Base-by-base conservation (phyloP, 2,888 invertebrate species). In the Oxystoma pomonae region DNA sequence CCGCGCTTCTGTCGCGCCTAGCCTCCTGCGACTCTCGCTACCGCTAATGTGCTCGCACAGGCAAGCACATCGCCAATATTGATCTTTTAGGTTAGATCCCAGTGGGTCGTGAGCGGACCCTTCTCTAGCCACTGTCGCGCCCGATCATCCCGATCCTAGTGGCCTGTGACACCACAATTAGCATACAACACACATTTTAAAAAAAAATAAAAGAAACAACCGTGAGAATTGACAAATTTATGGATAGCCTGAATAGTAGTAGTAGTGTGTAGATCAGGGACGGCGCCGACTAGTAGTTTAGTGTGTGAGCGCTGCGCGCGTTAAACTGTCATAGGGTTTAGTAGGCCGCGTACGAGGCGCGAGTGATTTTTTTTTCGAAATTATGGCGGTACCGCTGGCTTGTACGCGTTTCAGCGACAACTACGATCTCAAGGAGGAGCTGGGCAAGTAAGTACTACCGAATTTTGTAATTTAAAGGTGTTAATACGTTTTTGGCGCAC, bases 341-440 rank as follows among this genome's bases (percentile, higher is more conserved):
- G 35, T 58, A 58, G 58, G 17, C 16, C 17, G 35, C 22, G 49
- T 2, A n/a, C 16, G 62, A 59, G 35, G 61, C 61, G 57, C 50
- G 53, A 18, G 57, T 60, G 67, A 65, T 63, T 62, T 65, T 68
- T 69, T 70, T 70, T 75, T 35, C 35, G 35, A 35, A n/a, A 19
- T 53, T 53, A 93, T 94, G 93, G 90, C 93, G 84, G 90, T 90
- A 82, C 91, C 91, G 81, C 88, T 90, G 82, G 90, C 92, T 84
- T 93, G 94, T 85, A 97, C 96, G 81, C 93, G 97, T 81, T 98
- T 98, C 86, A 97, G 95, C 84, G 98, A 99, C 85, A 97, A 98
- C 85, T 99, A 99, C 84, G 98, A 99, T 80, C 90, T 99, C 75
- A 98, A 98, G 85, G 98, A 99, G 86, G 98, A 99, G 87, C 88